phyloP scores from a whole-genome alignment of 2,888 invertebrate genomes.

The Ectemnius lituratus region DNA sequence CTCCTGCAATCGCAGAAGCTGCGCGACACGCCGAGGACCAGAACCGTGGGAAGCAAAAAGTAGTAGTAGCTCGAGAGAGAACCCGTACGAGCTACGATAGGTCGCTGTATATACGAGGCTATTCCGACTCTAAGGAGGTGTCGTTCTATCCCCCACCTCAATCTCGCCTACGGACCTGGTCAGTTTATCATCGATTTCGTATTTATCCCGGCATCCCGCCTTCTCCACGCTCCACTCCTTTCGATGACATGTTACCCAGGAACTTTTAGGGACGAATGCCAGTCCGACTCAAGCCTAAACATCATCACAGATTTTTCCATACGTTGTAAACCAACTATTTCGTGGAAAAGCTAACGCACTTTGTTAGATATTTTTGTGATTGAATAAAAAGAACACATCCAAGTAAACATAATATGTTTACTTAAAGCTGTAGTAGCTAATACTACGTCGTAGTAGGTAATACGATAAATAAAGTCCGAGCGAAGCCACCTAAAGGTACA shows the following conservation, averaged over 20 bases:
- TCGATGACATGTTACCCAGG: slow-evolving; percentile 57
- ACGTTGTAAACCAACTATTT: no score
- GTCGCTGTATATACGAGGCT: slow-evolving; percentile 59
- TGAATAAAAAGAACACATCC: no score
- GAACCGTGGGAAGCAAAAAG: slow-evolving; percentile 67
- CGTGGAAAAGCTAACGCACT: no score
- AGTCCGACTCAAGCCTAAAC: neutral
- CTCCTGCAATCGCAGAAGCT: slow-evolving; percentile 53
- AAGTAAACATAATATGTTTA: no score
- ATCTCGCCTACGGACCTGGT: slow-evolving; percentile 56
- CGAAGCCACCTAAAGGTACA: slow-evolving; percentile 45
- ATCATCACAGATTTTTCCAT: no score
- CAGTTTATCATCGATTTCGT: slow-evolving; percentile 65
- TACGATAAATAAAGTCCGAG: slow-evolving; percentile 7
- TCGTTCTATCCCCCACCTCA: slow-evolving; percentile 60
- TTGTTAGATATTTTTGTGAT: no score
- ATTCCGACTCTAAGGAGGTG: slow-evolving; percentile 67
- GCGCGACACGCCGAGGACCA: slow-evolving; percentile 51
- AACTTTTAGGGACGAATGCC: slow-evolving; percentile 29
- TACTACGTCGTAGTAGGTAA: no score
- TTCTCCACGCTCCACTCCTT: slow-evolving; percentile 56
- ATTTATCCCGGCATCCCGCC: slow-evolving; percentile 61
- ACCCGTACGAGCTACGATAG: slow-evolving; percentile 64
- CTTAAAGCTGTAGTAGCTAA: no score
- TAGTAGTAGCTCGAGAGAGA: slow-evolving; percentile 54